Conservation (phyloP, 1,140 invertebrate genomes). For the Chymomyza costata region DNA sequence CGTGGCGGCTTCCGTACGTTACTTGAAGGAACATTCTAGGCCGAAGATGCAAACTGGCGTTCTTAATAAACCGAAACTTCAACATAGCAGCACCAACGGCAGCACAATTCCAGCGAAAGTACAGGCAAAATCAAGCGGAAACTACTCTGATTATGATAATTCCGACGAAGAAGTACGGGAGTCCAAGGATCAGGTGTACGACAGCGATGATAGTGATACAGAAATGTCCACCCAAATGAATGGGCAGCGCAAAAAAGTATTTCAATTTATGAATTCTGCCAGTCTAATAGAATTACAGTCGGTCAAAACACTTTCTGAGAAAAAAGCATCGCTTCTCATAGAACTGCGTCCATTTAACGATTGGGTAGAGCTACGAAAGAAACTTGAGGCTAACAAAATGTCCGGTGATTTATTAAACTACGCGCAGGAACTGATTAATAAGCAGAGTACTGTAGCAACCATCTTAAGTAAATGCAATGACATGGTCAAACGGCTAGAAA, state of each 20-base stretch:
- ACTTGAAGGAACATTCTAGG: constrained; percentile 54
- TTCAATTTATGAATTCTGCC: constrained; percentile 85
- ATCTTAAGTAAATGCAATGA: constrained; percentile 87
- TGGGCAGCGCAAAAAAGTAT: constrained; percentile 83
- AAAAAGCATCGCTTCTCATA: constrained; percentile 83
- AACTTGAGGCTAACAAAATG: constrained; percentile 82
- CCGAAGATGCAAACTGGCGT: constrained; percentile 38
- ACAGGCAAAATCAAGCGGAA: constrained; percentile 20
- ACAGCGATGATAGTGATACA: constrained; percentile 83
- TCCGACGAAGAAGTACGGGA: constrained; percentile 54
- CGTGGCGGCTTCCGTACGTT: constrained; percentile 50
- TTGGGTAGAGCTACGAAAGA: constrained; percentile 84
- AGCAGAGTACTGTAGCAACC: constrained; percentile 81
- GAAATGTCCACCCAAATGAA: constrained; percentile 83
- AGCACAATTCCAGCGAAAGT: constrained; percentile 31
- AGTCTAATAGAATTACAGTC: constrained; percentile 80
- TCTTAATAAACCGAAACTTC: constrained; percentile 32
- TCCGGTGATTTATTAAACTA: constrained; percentile 84
- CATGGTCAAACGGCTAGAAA: constrained; percentile 82
- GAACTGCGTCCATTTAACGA: constrained; percentile 81
- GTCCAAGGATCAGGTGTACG: constrained; percentile 67
- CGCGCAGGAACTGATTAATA: constrained; percentile 82
- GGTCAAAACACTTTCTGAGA: constrained; percentile 83
- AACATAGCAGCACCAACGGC: constrained; percentile 49
- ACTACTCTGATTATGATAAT: constrained; percentile 58